phyloP scores from a whole-genome alignment of 1,140 invertebrate species.

The Heliconius eleuchia region DNA sequence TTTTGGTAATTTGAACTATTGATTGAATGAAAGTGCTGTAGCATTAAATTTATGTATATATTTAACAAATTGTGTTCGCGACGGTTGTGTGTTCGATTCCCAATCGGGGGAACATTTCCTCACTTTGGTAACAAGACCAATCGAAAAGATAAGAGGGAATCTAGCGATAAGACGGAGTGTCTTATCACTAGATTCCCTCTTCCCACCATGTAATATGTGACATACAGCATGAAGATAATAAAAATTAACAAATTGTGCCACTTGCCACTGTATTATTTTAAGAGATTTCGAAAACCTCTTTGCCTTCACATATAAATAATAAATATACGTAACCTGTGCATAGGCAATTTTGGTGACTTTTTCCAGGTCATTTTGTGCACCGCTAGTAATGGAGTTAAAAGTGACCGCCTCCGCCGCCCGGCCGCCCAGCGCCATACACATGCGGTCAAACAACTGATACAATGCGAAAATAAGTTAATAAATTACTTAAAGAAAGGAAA shows the following conservation, averaged over 20 bases:
- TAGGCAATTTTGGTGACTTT: slow-evolving; percentile 98
- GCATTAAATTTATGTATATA: no score
- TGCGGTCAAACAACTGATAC: slow-evolving; percentile 91
- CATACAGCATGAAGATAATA: background rate
- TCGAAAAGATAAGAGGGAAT: background rate
- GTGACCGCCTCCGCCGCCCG: slow-evolving; percentile 94
- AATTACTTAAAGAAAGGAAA: no score
- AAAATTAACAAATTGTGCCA: background rate
- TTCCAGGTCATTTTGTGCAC: slow-evolving; percentile 96
- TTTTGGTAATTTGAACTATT: no score
- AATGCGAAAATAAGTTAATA: background rate
- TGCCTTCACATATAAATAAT: background rate
- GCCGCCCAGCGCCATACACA: slow-evolving; percentile 97
- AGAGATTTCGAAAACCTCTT: no score
- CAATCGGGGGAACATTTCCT: no score
- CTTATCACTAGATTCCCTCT: background rate
- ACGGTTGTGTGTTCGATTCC: no score
- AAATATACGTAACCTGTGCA: slow-evolving; percentile 82
- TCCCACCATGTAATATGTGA: background rate
- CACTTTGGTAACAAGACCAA: background rate
- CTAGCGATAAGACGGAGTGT: background rate
- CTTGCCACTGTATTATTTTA: no score
- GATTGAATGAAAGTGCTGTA: no score
- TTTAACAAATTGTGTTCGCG: no score
- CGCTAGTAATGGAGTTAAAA: slow-evolving; percentile 95